These are phyloP conservation scores for Drosophila ohnishii DNA, from an alignment of 1,140 invertebrate species.

Conservation along the genomic window DNA sequence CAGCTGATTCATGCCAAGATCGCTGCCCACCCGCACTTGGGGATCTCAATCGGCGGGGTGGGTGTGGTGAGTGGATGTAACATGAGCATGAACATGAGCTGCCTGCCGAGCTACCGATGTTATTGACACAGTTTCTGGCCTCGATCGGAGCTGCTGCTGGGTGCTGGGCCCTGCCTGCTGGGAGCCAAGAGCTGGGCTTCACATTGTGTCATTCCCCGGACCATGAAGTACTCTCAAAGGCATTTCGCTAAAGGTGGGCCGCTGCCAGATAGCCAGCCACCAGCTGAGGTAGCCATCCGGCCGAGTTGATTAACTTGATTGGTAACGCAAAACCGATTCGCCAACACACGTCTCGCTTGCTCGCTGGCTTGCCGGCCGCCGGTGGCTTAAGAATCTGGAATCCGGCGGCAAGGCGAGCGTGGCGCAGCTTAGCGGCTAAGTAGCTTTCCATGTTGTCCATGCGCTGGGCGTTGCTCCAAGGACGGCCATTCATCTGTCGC, in stretches of 20 bases:
- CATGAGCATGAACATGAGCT: constrained; percentile 52
- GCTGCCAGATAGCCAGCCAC: constrained; percentile 44
- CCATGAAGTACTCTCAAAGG: constrained; percentile 68
- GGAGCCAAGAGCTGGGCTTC: constrained; percentile 25
- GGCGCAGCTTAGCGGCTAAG: constrained; percentile 59
- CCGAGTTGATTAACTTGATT: constrained; percentile 81
- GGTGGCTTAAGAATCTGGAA: constrained; percentile 65
- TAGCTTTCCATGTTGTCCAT: constrained; percentile 63
- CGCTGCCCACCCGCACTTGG: constrained; percentile 53
- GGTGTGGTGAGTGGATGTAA: constrained; percentile 66
- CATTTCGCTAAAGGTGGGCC: constrained; percentile 69
- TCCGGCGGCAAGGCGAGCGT: constrained; percentile 36
- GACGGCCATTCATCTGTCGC: constrained; percentile 73
- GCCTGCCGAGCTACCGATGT: constrained; percentile 49
- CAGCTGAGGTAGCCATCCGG: constrained; percentile 63
- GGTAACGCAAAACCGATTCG: constrained; percentile 79
- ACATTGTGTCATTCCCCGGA: constrained; percentile 58
- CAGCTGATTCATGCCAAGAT: constrained; percentile 70
- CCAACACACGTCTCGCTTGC: constrained; percentile 63
- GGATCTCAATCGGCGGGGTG: constrained; percentile 26
- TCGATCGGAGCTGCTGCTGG: constrained; percentile 33
- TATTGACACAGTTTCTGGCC: constrained; percentile 78
- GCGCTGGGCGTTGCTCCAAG: constrained; percentile 74
- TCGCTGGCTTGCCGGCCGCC: constrained; percentile 14
- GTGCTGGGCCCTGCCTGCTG: constrained; percentile 3